Conservation (phyloP, 1,140 invertebrate species). For the Frieseomelitta varia region DNA sequence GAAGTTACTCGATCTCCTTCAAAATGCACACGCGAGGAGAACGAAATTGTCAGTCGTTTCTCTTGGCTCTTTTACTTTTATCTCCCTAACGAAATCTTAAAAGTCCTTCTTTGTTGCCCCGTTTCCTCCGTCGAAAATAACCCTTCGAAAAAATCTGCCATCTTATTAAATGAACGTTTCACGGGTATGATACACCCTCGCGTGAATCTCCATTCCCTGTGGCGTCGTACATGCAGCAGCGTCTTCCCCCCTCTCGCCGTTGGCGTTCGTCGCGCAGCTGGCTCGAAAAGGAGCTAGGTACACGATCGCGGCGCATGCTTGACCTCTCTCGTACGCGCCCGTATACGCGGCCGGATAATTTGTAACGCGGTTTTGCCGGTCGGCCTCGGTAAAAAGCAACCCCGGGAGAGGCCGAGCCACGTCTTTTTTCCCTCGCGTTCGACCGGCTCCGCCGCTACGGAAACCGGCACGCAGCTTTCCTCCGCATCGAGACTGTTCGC, state of each 20-base stretch:
- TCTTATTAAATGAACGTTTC: slow-evolving; percentile 13
- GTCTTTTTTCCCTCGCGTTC: slow-evolving; percentile 43
- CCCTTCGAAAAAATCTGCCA: neutral
- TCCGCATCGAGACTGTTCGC: neutral
- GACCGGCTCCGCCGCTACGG: slow-evolving; percentile 30
- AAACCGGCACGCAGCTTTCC: slow-evolving; percentile 27
- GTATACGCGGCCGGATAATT: slow-evolving; percentile 60
- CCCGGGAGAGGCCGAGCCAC: neutral
- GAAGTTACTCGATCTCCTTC: too few species aligned
- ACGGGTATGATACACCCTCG: neutral
- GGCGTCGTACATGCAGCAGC: slow-evolving; percentile 39
- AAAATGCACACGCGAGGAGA: too few species aligned
- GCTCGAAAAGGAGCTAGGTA: slow-evolving; percentile 35
- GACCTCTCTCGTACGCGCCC: slow-evolving; percentile 52
- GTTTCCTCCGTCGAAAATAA: neutral
- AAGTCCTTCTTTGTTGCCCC: too few species aligned
- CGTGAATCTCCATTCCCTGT: slow-evolving; percentile 36
- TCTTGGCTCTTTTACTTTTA: too few species aligned
- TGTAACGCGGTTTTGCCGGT: slow-evolving; percentile 66
- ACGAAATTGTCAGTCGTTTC: too few species aligned
- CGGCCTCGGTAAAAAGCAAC: slow-evolving; percentile 51
- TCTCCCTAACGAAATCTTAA: too few species aligned
- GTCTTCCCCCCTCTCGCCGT: slow-evolving; percentile 2
- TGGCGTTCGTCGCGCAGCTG: slow-evolving; percentile 8
- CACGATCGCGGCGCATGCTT: slow-evolving; percentile 38